Evolutionary conservation across 30 jellyfish, hydroid and myxozoan species (phyloP).

Genomic region (Rhopilema esculentum): DNA sequence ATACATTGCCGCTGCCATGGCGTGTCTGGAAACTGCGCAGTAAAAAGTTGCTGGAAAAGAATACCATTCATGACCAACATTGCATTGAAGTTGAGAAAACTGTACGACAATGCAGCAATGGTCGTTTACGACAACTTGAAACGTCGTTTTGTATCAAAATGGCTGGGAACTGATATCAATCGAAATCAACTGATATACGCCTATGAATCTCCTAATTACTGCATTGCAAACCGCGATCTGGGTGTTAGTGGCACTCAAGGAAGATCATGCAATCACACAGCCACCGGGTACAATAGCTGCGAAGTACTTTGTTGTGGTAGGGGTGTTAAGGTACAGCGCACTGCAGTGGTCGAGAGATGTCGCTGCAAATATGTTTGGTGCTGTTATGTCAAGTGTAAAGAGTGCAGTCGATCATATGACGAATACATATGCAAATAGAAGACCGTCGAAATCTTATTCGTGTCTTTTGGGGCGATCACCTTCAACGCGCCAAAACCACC

Average conservation of each 20-base stretch:
- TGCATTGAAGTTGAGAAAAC: slow-evolving; percentile 38
- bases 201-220: slow-evolving; percentile 81
- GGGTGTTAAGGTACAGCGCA: slow-evolving; percentile 64
- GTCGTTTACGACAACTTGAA: slow-evolving; percentile 62
- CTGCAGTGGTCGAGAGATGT: slow-evolving; percentile 74
- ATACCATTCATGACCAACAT: slow-evolving; percentile 57
- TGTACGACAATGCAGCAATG: slow-evolving; percentile 69
- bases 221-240: slow-evolving; percentile 43
- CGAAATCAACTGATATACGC: slow-evolving; percentile 57
- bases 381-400: slow-evolving; percentile 78
- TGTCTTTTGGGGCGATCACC: too few relatives aligned
- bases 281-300: slow-evolving; percentile 73
- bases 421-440: slow-evolving; percentile 65
- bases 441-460: not conserved
- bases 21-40: slow-evolving; percentile 87
- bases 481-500: too few relatives aligned
- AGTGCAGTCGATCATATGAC: slow-evolving; percentile 68
- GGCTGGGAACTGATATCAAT: slow-evolving; percentile 48
- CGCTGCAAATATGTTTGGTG: slow-evolving; percentile 85
- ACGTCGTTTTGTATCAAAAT: slow-evolving; percentile 55
- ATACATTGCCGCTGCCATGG: slow-evolving; percentile 89
- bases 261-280: slow-evolving; percentile 72
- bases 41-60: slow-evolving; percentile 79
- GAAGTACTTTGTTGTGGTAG: slow-evolving; percentile 86
- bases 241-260: slow-evolving; percentile 84